Evolutionary conservation across 2,113 vertebrate species (phyloP).

Genomic region (Salvelinus fontinalis): DNA sequence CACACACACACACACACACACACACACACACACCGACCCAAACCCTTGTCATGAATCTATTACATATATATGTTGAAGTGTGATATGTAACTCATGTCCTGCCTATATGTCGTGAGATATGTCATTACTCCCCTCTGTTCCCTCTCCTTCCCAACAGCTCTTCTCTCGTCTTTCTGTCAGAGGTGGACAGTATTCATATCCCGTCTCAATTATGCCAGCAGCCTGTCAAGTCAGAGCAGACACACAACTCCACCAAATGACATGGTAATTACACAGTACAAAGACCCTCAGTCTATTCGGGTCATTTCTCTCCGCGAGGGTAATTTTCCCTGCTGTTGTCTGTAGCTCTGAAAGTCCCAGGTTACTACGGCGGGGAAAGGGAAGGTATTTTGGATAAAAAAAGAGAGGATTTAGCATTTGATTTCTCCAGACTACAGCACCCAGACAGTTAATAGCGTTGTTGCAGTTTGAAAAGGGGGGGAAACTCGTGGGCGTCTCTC

Average conservation of each 20-base stretch:
- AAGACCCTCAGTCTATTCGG: slow-evolving; percentile 9
- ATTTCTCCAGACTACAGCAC: not conserved
- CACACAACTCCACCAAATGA: slow-evolving; percentile 15
- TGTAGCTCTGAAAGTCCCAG: not conserved
- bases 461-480: not conserved
- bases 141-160: not conserved
- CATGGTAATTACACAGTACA: slow-evolving; percentile 19
- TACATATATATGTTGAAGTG: too few relatives aligned
- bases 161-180: not conserved
- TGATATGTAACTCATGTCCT: not conserved
- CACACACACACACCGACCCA: too few relatives aligned
- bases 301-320: slow-evolving; percentile 18
- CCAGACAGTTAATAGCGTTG: not conserved
- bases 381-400: not conserved
- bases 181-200: not conserved
- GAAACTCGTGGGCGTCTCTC: not conserved
- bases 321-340: slow-evolving; percentile 5
- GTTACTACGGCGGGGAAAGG: slow-evolving; percentile 1
- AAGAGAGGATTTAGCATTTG: slow-evolving; percentile 22
- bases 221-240: slow-evolving; percentile 8
- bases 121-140: not conserved
- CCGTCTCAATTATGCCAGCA: not conserved
- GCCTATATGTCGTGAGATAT: not conserved
- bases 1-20: too few relatives aligned
- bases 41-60: too few relatives aligned